These are phyloP conservation scores for Trimorus sp. DNA, from an alignment of 2,888 invertebrate species.

Conservation along the genomic window DNA sequence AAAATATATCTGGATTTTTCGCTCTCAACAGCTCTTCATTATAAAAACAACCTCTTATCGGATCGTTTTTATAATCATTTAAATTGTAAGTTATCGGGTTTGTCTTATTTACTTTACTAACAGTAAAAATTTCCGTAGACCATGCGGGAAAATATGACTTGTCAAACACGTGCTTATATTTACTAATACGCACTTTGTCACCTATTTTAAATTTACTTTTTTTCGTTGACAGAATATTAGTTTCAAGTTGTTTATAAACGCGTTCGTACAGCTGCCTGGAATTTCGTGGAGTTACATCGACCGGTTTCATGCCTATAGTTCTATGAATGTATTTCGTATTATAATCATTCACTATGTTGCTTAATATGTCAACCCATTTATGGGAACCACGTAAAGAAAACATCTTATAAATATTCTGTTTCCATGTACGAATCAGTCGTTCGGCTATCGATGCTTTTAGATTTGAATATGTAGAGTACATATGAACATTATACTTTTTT, in stretches of 20 bases:
- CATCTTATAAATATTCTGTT: background rate
- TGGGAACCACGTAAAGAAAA: slow-evolving; percentile 64
- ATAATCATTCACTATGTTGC: slow-evolving; percentile 64
- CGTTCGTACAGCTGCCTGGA: slow-evolving; percentile 72
- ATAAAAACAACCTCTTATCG: slow-evolving; percentile 68
- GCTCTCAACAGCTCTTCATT: slow-evolving; percentile 41
- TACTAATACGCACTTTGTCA: slow-evolving; percentile 68
- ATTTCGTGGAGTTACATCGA: slow-evolving; percentile 68
- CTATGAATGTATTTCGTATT: slow-evolving; percentile 42
- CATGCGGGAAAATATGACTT: slow-evolving; percentile 69
- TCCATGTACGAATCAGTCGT: background rate
- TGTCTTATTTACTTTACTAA: slow-evolving; percentile 70
- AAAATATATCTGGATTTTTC: too few relatives aligned
- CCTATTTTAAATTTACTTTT: slow-evolving; percentile 54
- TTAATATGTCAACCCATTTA: slow-evolving; percentile 63
- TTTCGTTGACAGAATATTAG: background rate
- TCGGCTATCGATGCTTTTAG: slow-evolving; percentile 2
- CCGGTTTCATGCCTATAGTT: slow-evolving; percentile 41
- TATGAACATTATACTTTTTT: slow-evolving; percentile 7
- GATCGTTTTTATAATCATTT: slow-evolving; percentile 70
- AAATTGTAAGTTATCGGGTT: slow-evolving; percentile 59
- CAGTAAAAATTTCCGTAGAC: slow-evolving; percentile 75
- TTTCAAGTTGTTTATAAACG: slow-evolving; percentile 41
- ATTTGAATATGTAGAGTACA: slow-evolving; percentile 8
- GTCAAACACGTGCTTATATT: slow-evolving; percentile 68